Percentiles rank a stretch among this genome's conserved stretches.
phyloP scores from a whole-genome alignment of 1,140 invertebrate genomes.

The Eumeta japonica region DNA sequence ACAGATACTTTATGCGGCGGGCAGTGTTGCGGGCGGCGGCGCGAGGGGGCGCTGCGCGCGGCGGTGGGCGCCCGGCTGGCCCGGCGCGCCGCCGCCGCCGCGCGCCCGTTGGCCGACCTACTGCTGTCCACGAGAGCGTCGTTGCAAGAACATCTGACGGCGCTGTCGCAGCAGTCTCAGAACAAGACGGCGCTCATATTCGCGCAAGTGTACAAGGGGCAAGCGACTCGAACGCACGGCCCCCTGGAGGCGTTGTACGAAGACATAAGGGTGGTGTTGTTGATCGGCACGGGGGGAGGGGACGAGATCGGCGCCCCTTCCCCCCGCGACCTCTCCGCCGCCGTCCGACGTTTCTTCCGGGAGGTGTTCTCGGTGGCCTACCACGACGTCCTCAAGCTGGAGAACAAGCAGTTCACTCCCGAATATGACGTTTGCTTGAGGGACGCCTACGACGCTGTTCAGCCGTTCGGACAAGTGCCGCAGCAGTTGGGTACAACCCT shows the following conservation, averaged over 20 bases:
- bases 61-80: conserved; percentile 45
- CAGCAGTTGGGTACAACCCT: conserved; percentile 63
- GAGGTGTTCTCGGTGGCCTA: conserved; percentile 81
- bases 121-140: conserved; percentile 67
- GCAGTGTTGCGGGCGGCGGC: conserved; percentile 60
- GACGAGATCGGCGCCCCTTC: conserved; percentile 21
- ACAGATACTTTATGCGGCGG: conserved; percentile 60
- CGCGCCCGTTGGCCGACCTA: conserved; percentile 63
- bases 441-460: conserved; percentile 69
- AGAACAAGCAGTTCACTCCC: conserved; percentile 61
- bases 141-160: conserved; percentile 69
- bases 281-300: conserved; percentile 20
- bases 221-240: conserved; percentile 63
- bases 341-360: conserved; percentile 76
- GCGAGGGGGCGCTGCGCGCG: conserved; percentile 54
- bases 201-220: conserved; percentile 71
- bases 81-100: conserved; percentile 59
- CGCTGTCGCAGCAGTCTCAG: conserved; percentile 71
- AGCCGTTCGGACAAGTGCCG: conserved; percentile 80
- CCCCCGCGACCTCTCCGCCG: conserved; percentile 41
- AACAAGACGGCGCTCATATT: conserved; percentile 77
- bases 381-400: conserved; percentile 64
- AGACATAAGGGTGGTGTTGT: conserved; percentile 64
- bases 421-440: conserved; percentile 77
- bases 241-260: conserved; percentile 68